Percentiles rank a stretch among this genome's conserved stretches.
Conservation (phyloP, 2,888 invertebrate genomes). For the Caenorhabditis drosophilae region DNA sequence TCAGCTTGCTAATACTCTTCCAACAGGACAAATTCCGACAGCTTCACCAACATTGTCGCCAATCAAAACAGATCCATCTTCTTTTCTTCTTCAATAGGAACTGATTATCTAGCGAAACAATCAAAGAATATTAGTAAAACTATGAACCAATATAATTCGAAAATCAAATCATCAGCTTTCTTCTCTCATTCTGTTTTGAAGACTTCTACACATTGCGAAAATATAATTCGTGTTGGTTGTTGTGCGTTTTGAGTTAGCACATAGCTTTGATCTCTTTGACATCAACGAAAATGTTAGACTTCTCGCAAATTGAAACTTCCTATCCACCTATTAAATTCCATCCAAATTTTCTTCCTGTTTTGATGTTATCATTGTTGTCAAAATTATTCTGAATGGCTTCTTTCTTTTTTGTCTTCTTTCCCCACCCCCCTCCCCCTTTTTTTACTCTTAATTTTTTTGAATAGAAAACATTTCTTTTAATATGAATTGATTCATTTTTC, state of each 20-base stretch:
- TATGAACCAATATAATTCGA: background rate
- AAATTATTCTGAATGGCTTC: no score
- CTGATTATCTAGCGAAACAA: constrained; percentile 20
- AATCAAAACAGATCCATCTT: constrained; percentile 39
- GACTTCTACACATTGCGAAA: background rate
- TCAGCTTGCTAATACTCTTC: constrained; percentile 22
- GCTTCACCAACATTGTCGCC: constrained; percentile 37
- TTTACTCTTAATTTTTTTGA: no score
- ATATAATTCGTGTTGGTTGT: constrained; percentile 26
- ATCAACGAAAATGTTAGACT: background rate
- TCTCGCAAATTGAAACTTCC: background rate
- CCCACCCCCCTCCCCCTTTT: no score
- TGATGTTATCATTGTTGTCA: no score
- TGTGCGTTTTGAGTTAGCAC: constrained; percentile 38
- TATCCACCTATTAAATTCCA: no score
- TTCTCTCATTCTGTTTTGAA: no score
- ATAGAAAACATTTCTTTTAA: no score
- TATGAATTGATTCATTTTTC: no score
- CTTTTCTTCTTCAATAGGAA: constrained; percentile 44
- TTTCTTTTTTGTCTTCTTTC: no score
- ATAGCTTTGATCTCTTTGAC: constrained; percentile 35
- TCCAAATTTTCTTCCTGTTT: no score
- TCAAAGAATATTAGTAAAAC: background rate
- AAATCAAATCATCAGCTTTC: no score
- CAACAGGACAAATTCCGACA: constrained; percentile 23